Evolutionary conservation across 2,888 invertebrate genomes (phyloP), one percentile per base, ranked within the genome.

Genomic region (Helobdella robusta): DNA sequence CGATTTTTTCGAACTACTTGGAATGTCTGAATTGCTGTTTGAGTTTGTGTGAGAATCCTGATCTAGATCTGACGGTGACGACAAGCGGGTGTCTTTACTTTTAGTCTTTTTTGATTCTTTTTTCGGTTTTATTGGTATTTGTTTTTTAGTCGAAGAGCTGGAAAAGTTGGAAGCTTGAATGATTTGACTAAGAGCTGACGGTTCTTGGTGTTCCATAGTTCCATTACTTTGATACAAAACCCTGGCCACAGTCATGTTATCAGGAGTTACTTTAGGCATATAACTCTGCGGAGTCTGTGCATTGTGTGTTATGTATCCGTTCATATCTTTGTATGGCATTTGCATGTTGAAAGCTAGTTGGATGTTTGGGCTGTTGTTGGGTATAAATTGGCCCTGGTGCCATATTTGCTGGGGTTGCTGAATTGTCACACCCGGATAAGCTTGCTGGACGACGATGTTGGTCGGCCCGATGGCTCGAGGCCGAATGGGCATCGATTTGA

Each of bases 51-150:
- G 32, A 15, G 18, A 18, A 20, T 65, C 65, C 8, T 35, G 5
- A 30, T 65, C 65, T 20, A 28, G 60, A 52, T 65, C 60, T 6
- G 60, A 60, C 0, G 52, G 34, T 34, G 60, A 52, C 2, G 65
- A 65, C 60, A 52, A 23, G 25, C 65, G 52, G 11, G 40, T 36
- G 28, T 36, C 35, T 15, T 50, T 28, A 15, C n/a, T 18, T 8
- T 36, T 35, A 20, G n/a, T 18, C 34, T 58, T 44, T n/a, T n/a
- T n/a, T n/a, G n/a, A n/a, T n/a, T n/a, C n/a, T n/a, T n/a, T n/a
- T n/a, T n/a, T n/a, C n/a, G n/a, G n/a, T n/a, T n/a, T n/a, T n/a
- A n/a, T n/a, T n/a, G n/a, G n/a, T n/a, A n/a, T n/a, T n/a, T n/a
- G n/a, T n/a, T n/a, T n/a, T n/a, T n/a, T n/a, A n/a, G n/a, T n/a